Conservation (phyloP, 1,140 invertebrate genomes). For the Chrysoperla carnea region DNA sequence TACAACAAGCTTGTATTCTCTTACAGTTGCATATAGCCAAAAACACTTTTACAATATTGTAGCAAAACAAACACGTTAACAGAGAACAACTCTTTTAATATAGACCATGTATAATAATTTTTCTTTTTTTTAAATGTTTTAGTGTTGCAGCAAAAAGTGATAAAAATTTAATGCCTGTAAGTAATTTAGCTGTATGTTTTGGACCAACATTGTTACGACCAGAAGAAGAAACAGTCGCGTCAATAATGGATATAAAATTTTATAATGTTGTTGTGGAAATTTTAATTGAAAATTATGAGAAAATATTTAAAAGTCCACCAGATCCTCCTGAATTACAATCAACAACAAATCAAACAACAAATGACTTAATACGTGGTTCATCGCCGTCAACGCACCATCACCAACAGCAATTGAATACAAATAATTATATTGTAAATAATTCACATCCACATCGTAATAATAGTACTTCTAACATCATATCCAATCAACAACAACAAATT, state of each 20-base stretch:
- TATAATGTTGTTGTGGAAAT: slow-evolving; percentile 96
- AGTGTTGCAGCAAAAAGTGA: slow-evolving; percentile 71
- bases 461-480: too few relatives aligned
- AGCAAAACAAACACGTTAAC: too few relatives aligned
- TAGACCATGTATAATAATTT: too few relatives aligned
- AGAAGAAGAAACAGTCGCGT: slow-evolving; percentile 90
- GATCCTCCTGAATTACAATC: slow-evolving; percentile 6
- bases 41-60: too few relatives aligned
- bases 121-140: too few relatives aligned
- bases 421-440: slow-evolving; percentile 12
- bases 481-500: too few relatives aligned
- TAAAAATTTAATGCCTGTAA: slow-evolving; percentile 93
- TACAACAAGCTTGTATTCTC: too few relatives aligned
- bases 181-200: slow-evolving; percentile 96
- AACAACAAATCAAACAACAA: slow-evolving; percentile 8
- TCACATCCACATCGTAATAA: too few relatives aligned
- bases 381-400: not conserved
- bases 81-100: too few relatives aligned
- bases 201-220: slow-evolving; percentile 90
- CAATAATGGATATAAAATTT: slow-evolving; percentile 97
- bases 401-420: slow-evolving; percentile 4
- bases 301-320: slow-evolving; percentile 43
- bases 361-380: not conserved
- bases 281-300: slow-evolving; percentile 79
- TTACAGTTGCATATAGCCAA: too few relatives aligned